phyloP scores from a whole-genome alignment of 2,113 vertebrate species.

The Sciurus niger region DNA sequence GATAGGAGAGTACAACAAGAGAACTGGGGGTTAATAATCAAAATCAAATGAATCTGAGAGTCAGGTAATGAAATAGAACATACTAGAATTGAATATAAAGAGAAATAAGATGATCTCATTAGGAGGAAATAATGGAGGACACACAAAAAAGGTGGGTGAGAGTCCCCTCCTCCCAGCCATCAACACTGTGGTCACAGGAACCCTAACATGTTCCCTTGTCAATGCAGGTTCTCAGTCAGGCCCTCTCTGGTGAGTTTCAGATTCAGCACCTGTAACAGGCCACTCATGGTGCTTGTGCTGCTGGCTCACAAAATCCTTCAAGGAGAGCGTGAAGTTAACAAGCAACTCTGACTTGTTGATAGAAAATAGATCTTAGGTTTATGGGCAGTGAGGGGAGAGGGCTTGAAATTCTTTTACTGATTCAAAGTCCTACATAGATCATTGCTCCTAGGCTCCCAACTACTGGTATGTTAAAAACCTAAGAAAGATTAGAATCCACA shows the following conservation, averaged over 20 bases:
- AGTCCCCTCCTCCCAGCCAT: rapidly evolving
- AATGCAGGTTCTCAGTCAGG: neutral
- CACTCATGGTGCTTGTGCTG: neutral
- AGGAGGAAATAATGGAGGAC: neutral
- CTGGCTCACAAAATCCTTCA: neutral
- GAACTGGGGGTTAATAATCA: neutral
- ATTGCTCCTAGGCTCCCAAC: neutral
- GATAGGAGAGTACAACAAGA: rapidly evolving
- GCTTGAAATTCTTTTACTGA: neutral
- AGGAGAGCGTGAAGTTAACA: neutral
- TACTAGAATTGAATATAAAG: neutral
- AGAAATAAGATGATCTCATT: neutral
- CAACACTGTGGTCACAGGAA: rapidly evolving
- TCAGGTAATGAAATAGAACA: neutral
- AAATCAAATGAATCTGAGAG: neutral
- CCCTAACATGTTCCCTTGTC: neutral
- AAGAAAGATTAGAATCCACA: neutral
- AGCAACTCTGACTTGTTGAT: neutral
- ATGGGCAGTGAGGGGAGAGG: neutral
- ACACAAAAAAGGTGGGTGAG: neutral
- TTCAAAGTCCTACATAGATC: neutral
- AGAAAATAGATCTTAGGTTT: neutral
- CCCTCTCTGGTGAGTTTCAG: neutral
- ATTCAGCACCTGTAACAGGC: neutral
- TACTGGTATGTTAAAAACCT: neutral